Percentiles rank a stretch among this genome's conserved stretches.
Evolutionary conservation across 2,888 invertebrate genomes (phyloP).

Genomic region (Lepas anatifera): DNA sequence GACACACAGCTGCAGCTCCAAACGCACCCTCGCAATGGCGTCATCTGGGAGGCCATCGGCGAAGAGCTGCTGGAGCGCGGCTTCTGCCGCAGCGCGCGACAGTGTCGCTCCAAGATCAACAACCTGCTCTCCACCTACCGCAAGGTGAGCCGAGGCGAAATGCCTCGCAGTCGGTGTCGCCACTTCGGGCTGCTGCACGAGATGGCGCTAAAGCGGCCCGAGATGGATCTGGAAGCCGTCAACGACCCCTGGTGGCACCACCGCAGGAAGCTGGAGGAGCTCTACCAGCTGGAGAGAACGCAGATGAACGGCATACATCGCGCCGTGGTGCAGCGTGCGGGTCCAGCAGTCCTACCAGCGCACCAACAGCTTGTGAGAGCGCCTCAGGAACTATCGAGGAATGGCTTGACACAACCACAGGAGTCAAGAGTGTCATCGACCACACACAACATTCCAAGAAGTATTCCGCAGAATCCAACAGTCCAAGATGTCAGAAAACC

Average conservation of each 20-base stretch:
- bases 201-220: background rate
- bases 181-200: background rate
- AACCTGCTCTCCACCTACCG: background rate
- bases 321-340: background rate
- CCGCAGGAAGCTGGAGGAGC: background rate
- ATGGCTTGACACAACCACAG: too few species aligned
- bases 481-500: too few species aligned
- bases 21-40: background rate
- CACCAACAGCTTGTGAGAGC: too few species aligned
- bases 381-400: too few species aligned
- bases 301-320: background rate
- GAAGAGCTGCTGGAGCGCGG: conserved; percentile 4
- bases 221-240: background rate
- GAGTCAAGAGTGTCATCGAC: too few species aligned
- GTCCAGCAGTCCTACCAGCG: too few species aligned
- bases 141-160: background rate
- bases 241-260: background rate
- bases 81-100: background rate
- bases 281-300: background rate
- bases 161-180: background rate
- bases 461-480: too few species aligned
- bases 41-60: background rate
- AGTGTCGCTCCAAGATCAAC: conserved; percentile 1
- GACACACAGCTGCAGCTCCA: background rate
- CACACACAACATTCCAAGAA: too few species aligned